A percentile compares a stretch with the other conserved stretches of the same genome.
These are phyloP conservation scores for Dicentrarchus labrax DNA, from an alignment of 2,113 vertebrate species.

Conservation along the genomic window DNA sequence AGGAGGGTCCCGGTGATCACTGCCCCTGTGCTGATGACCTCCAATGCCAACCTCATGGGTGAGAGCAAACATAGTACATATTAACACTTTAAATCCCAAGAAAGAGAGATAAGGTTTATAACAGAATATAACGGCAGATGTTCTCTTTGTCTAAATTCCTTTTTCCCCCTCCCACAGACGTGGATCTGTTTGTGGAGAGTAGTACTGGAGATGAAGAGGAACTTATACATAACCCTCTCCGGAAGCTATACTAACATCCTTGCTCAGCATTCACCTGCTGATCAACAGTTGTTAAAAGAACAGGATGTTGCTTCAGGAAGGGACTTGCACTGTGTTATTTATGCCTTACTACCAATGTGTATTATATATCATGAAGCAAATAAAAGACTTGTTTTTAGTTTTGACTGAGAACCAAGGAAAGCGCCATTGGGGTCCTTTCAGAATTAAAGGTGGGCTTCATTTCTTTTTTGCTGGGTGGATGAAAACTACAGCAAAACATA, in stretches of 20 bases:
- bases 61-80: constrained; percentile 29
- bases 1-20: constrained; percentile 88
- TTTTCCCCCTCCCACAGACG: constrained; percentile 54
- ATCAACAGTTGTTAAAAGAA: background rate
- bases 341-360: constrained; percentile 38
- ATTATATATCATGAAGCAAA: constrained; percentile 26
- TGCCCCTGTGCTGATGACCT: constrained; percentile 90
- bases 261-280: constrained; percentile 1
- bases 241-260: background rate
- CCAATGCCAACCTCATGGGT: constrained; percentile 90
- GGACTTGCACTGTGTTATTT: constrained; percentile 60
- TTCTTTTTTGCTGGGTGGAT: background rate
- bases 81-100: background rate
- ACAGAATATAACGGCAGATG: too few relatives aligned
- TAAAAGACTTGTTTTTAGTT: constrained; percentile 50
- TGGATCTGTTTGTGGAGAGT: constrained; percentile 71
- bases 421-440: background rate
- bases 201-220: background rate
- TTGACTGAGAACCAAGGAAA: constrained; percentile 23
- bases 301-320: constrained; percentile 15
- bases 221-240: background rate
- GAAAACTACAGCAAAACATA: background rate
- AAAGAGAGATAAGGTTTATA: too few relatives aligned
- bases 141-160: too few relatives aligned
- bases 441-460: background rate